These are phyloP conservation scores for Gadus chalcogrammus DNA, from an alignment of 2,113 vertebrate genomes.

Conservation along the genomic window DNA sequence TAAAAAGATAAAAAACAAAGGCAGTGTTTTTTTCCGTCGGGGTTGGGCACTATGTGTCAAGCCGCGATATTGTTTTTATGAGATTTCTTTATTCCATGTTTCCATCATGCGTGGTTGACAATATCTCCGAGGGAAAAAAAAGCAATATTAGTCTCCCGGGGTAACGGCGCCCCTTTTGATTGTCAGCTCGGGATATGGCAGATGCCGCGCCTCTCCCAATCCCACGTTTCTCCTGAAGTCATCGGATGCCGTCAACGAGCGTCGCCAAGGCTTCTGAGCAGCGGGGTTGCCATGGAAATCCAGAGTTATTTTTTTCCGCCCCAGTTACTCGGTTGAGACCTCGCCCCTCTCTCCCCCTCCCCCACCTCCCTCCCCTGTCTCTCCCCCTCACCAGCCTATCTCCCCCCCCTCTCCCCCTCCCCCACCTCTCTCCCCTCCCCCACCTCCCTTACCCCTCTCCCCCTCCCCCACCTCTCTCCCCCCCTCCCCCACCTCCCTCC, in stretches of 20 bases:
- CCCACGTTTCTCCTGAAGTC: slow-evolving; percentile 9
- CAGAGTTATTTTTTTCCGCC: background rate
- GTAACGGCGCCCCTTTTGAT: slow-evolving; percentile 15
- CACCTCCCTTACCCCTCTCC: too few species aligned
- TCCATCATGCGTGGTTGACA: background rate
- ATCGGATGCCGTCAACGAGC: slow-evolving; percentile 38
- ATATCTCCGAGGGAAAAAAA: background rate
- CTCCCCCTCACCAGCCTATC: too few species aligned
- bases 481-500: background rate
- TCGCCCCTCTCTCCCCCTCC: too few species aligned
- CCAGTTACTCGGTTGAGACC: too few species aligned
- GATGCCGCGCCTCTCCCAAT: slow-evolving; percentile 25
- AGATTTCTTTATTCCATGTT: background rate
- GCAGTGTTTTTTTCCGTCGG: too few species aligned
- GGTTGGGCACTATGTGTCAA: too few species aligned
- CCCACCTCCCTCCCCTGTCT: slow-evolving; percentile 13
- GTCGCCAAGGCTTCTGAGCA: slow-evolving; percentile 17
- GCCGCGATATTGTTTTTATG: too few species aligned
- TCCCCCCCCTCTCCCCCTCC: too few species aligned
- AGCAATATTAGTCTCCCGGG: background rate
- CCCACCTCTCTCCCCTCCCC: too few species aligned
- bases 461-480: too few species aligned
- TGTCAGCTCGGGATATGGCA: slow-evolving; percentile 14
- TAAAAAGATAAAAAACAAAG: too few species aligned
- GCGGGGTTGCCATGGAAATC: slow-evolving; percentile 62